Evolutionary conservation across 2,888 invertebrate genomes (phyloP), one percentile per base, ranked within the genome.

Genomic region (Panopea generosa): DNA sequence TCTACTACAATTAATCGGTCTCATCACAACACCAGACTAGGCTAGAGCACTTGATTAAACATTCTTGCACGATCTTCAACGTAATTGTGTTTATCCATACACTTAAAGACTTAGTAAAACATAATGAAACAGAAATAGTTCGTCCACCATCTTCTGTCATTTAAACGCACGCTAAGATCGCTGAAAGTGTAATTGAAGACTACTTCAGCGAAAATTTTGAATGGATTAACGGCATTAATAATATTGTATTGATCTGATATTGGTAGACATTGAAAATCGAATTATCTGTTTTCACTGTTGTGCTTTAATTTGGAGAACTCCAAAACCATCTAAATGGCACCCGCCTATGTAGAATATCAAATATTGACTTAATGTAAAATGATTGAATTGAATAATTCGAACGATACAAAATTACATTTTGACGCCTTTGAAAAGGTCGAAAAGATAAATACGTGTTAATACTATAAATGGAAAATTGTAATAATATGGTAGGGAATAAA

Each of bases 71-170:
- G 65, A 45, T 52, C 61, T 66, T 20, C 20, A 72, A 61, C 45
- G 53, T 60, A 61, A 72, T 72, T 55, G 55, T 72, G 56, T 72
- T 72, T 72, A 53, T 61, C 61, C 47, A 72, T 43, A 26, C 56
- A 52, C 56, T 53, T 29, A 43, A 50, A 66, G 49, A 47, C 33
- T 72, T 66, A 18, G 26, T 9, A 49, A 67, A 65, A 22, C 24
- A 50, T 50, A 50, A 50, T 50, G 50, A 50, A 20, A 14, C 20
- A 50, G 50, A 14, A 50, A 50, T 45, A 18, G 45, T 14, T 20
- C 20, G 9, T 24, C 50, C 18, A 18, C 50, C 18, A 14, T 33
- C 4, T 14, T 18, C 50, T 20, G 24, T 50, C 24, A 22, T 20
- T 20, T 50, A 2, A 50, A 20, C 22, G 33, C 33, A 33, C 33